phyloP scores from a whole-genome alignment of 1,140 invertebrate genomes.

The Drosophila ercepeae region DNA sequence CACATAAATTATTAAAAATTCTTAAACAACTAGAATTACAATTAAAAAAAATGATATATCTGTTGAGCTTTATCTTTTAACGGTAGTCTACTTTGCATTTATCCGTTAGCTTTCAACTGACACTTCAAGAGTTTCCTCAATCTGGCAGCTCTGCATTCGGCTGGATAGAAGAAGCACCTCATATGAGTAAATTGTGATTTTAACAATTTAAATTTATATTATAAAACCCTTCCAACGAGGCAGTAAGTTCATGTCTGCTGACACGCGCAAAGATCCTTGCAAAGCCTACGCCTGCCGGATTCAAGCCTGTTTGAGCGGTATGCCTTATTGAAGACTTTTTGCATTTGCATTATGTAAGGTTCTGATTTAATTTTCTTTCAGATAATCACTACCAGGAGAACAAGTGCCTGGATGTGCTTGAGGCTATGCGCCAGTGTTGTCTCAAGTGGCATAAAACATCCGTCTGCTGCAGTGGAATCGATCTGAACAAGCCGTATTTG shows the following conservation, averaged over 20 bases:
- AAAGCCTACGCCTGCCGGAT: slow-evolving; percentile 90
- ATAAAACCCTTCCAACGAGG: not conserved
- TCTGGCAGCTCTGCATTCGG: slow-evolving; percentile 15
- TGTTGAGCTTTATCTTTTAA: slow-evolving; percentile 1
- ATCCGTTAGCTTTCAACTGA: not conserved
- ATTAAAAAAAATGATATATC: not conserved
- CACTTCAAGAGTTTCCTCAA: not conserved
- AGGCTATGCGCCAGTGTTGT: slow-evolving; percentile 88
- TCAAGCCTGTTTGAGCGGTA: slow-evolving; percentile 90
- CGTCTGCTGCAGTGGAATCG: slow-evolving; percentile 88
- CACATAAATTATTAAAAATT: not conserved
- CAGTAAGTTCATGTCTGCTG: slow-evolving; percentile 53
- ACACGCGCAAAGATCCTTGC: slow-evolving; percentile 87
- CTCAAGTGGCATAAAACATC: slow-evolving; percentile 86
- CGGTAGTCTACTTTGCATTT: slow-evolving; percentile 9
- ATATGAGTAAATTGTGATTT: slow-evolving; percentile 9
- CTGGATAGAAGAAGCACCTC: slow-evolving; percentile 3
- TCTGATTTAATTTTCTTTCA: slow-evolving; percentile 58
- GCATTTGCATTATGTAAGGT: slow-evolving; percentile 6
- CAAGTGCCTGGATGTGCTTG: slow-evolving; percentile 86
- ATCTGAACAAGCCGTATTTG: slow-evolving; percentile 84
- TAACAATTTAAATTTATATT: slow-evolving; percentile 2
- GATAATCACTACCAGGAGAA: slow-evolving; percentile 89
- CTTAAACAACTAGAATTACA: not conserved
- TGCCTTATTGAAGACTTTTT: slow-evolving; percentile 43